A percentile compares a stretch with the other conserved stretches of the same genome.
These are phyloP conservation scores for Ricordea florida DNA, from an alignment of 92 coral and sea anemone genomes.

Conservation along the genomic window DNA sequence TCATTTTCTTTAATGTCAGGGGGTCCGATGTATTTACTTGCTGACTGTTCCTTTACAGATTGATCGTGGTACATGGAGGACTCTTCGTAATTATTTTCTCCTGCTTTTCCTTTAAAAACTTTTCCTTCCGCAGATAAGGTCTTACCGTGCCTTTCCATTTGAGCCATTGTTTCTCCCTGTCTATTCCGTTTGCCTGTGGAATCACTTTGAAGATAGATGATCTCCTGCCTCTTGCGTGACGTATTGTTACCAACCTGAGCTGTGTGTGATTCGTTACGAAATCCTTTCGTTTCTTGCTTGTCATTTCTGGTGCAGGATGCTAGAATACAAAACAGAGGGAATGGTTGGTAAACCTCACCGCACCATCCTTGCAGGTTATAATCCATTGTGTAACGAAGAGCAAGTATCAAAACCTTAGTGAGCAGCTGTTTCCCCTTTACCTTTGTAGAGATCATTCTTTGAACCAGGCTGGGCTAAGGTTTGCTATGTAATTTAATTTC, in stretches of 20 bases:
- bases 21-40: conserved; percentile 74
- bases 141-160: conserved; percentile 72
- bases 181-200: conserved; percentile 54
- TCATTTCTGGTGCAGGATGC: too few species aligned
- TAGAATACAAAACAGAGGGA: too few species aligned
- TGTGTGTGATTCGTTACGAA: too few species aligned
- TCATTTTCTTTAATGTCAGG: conserved; percentile 41
- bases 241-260: neutral
- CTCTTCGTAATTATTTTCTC: conserved; percentile 4
- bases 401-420: too few species aligned
- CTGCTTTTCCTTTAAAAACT: conserved; percentile 24
- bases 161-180: conserved; percentile 39
- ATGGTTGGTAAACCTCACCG: too few species aligned
- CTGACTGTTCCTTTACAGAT: conserved; percentile 65
- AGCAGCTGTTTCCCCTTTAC: too few species aligned
- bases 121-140: conserved; percentile 74
- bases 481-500: too few species aligned
- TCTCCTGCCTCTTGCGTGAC: conserved; percentile 75
- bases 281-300: too few species aligned
- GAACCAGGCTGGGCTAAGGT: too few species aligned
- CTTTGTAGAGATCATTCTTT: too few species aligned
- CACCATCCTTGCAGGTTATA: too few species aligned
- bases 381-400: too few species aligned
- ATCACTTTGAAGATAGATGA: conserved; percentile 60
- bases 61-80: conserved; percentile 48